phyloP scores from a whole-genome alignment of 2,888 invertebrate species.

The Baronia brevicornis region DNA sequence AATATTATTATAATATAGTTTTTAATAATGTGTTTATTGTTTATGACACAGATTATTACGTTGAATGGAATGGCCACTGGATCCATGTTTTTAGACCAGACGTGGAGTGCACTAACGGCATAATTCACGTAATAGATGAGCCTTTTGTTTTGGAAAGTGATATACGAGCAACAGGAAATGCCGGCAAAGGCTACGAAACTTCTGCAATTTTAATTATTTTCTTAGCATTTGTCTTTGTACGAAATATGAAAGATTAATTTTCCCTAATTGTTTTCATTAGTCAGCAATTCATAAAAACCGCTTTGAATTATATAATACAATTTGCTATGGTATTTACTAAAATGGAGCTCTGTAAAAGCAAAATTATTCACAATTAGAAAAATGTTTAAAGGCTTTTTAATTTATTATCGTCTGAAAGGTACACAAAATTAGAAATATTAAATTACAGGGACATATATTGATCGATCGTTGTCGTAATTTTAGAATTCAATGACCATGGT shows the following conservation, averaged over 20 bases:
- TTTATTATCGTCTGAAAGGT: too few species aligned
- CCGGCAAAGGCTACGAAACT: slow-evolving; percentile 37
- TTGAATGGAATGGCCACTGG: slow-evolving; percentile 89
- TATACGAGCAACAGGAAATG: slow-evolving; percentile 80
- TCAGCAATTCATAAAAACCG: not conserved
- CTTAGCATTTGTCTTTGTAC: slow-evolving; percentile 41
- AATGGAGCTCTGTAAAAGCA: too few species aligned
- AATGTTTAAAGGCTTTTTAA: too few species aligned
- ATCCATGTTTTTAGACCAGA: slow-evolving; percentile 92
- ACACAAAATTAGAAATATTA: too few species aligned
- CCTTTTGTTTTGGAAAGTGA: slow-evolving; percentile 91
- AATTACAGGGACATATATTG: too few species aligned
- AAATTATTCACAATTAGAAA: too few species aligned
- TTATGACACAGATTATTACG: slow-evolving; percentile 80
- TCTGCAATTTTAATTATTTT: slow-evolving; percentile 36
- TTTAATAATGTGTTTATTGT: too few species aligned
- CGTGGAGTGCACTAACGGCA: slow-evolving; percentile 96
- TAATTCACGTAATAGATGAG: slow-evolving; percentile 94
- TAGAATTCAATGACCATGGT: too few species aligned
- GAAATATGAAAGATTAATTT: slow-evolving; percentile 45
- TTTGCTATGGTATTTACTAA: slow-evolving; percentile 3
- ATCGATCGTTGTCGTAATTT: too few species aligned
- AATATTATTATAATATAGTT: too few species aligned
- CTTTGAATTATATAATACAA: slow-evolving; percentile 4
- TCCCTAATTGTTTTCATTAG: slow-evolving; percentile 14